Percentiles rank a stretch among this genome's conserved stretches.
phyloP scores from a whole-genome alignment of 2,113 vertebrate genomes.

The Callorhinus ursinus region DNA sequence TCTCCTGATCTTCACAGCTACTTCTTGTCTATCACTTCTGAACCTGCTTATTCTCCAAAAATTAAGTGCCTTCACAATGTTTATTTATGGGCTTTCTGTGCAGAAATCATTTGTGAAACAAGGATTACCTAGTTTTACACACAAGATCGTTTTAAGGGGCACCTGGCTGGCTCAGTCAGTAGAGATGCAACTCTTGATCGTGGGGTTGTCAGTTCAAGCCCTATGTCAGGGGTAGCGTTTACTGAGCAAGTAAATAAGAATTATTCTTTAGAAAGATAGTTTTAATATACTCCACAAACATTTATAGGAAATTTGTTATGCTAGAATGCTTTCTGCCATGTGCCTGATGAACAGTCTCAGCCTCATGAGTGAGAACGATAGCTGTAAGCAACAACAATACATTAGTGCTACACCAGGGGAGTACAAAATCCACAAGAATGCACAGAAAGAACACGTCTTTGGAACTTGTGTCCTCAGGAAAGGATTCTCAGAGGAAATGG shows the following conservation, averaged over 20 bases:
- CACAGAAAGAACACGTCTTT: not conserved
- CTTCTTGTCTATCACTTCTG: not conserved
- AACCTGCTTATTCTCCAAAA: conserved; percentile 2
- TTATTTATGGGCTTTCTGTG: not conserved
- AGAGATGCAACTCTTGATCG: not conserved
- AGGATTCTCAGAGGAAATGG: not conserved
- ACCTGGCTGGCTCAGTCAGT: not conserved
- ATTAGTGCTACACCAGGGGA: not conserved
- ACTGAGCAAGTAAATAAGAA: not conserved
- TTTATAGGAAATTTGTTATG: not conserved
- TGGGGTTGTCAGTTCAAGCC: not conserved
- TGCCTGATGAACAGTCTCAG: not conserved
- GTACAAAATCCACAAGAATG: not conserved
- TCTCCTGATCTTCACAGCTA: not conserved
- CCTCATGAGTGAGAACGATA: not conserved
- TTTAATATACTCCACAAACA: conserved; percentile 1
- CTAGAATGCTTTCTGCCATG: not conserved
- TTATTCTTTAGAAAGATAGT: not conserved
- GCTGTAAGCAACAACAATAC: not conserved
- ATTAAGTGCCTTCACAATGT: not conserved
- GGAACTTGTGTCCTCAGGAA: not conserved
- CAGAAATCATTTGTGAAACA: conserved; percentile 41
- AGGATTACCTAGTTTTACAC: not conserved
- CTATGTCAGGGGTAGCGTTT: not conserved
- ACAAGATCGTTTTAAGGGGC: not conserved